phyloP scores from a whole-genome alignment of 2,888 invertebrate species.

The Calameuta pallipes region DNA sequence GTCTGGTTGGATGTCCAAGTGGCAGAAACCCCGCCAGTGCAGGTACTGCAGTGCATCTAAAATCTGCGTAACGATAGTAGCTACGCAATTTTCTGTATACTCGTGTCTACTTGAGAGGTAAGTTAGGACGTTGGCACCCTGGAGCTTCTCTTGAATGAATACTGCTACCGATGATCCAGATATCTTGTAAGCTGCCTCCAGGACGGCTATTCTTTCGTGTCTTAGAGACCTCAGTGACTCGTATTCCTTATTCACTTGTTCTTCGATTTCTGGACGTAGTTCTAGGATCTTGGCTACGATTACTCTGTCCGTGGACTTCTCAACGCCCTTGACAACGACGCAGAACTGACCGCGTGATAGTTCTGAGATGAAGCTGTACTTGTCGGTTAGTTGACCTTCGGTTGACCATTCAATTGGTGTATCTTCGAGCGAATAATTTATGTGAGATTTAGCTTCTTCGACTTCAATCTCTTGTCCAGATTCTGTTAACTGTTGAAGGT shows the following conservation, averaged over 20 bases:
- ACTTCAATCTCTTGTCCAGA: constrained; percentile 77
- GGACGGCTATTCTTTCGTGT: constrained; percentile 87
- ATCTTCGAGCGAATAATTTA: constrained; percentile 81
- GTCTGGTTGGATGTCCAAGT: constrained; percentile 92
- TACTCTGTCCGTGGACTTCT: constrained; percentile 79
- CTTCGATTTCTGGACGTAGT: constrained; percentile 74
- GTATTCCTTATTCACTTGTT: constrained; percentile 81
- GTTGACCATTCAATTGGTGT: constrained; percentile 80
- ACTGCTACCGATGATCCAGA: constrained; percentile 77
- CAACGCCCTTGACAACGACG: constrained; percentile 84
- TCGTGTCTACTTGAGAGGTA: constrained; percentile 90
- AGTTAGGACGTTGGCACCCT: constrained; percentile 91
- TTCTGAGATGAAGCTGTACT: constrained; percentile 89
- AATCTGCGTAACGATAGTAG: constrained; percentile 86
- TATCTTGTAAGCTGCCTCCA: constrained; percentile 79
- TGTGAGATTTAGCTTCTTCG: constrained; percentile 72
- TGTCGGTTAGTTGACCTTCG: constrained; percentile 76
- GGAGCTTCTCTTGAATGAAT: constrained; percentile 83
- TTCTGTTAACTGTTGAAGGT: constrained; percentile 87
- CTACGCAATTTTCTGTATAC: constrained; percentile 93
- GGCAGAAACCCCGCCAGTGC: constrained; percentile 92
- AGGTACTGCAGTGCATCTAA: constrained; percentile 93
- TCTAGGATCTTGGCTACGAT: constrained; percentile 88
- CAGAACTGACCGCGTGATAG: constrained; percentile 88
- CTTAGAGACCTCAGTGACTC: constrained; percentile 83